Evolutionary conservation across 2,888 invertebrate species (phyloP).

Genomic region (Apamea monoglypha): DNA sequence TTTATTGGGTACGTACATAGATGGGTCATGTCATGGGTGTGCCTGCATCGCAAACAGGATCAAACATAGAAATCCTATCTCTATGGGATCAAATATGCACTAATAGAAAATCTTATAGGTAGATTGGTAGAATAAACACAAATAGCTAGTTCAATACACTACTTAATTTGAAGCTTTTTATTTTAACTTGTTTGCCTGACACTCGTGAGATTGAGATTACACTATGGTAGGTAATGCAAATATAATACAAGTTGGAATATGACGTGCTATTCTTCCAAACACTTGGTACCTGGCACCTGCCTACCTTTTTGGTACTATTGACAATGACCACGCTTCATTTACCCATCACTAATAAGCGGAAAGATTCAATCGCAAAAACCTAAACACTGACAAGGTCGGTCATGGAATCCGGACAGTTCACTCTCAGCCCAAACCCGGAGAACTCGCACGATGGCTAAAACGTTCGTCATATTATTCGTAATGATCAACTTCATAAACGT

Average conservation of each 20-base stretch:
- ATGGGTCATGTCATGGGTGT: not conserved
- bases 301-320: conserved; percentile 4
- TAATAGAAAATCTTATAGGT: not conserved
- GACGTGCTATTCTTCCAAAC: conserved; percentile 13
- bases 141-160: not conserved
- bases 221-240: not conserved
- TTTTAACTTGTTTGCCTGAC: not conserved
- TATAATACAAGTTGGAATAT: not conserved
- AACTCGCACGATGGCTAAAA: conserved; percentile 67
- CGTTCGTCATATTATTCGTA: conserved; percentile 35
- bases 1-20: not conserved
- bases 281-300: not conserved
- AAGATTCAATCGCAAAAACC: conserved; percentile 65
- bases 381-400: conserved; percentile 65
- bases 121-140: not conserved
- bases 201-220: not conserved
- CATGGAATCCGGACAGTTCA: conserved; percentile 66
- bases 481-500: conserved; percentile 22
- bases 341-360: conserved; percentile 65
- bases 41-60: not conserved
- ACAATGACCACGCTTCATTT: conserved; percentile 47
- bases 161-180: not conserved
- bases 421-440: conserved; percentile 52
- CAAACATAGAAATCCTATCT: too few species aligned
- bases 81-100: not conserved